A percentile compares a stretch with the other conserved stretches of the same genome.
phyloP scores from a whole-genome alignment of 2,797 vertebrate species.

The Poeciliopsis gracilis region DNA sequence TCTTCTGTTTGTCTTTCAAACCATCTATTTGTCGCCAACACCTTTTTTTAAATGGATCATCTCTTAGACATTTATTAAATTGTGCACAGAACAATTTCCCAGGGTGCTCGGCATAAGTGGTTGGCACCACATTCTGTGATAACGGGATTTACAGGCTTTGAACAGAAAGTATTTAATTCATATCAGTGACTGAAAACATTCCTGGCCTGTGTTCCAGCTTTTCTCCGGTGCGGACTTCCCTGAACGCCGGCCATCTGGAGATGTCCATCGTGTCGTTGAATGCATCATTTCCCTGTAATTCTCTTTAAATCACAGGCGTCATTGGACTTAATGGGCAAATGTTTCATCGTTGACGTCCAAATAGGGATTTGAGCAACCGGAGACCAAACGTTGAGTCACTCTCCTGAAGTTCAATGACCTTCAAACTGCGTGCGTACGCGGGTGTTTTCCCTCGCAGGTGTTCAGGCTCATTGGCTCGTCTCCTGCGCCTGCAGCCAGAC shows the following conservation, averaged over 20 bases:
- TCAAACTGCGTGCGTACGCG: slow-evolving; percentile 61
- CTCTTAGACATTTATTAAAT: slow-evolving; percentile 44
- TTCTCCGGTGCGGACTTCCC: slow-evolving; percentile 60
- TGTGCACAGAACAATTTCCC: slow-evolving; percentile 39
- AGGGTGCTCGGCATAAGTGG: slow-evolving; percentile 29
- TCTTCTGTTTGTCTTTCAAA: slow-evolving; percentile 29
- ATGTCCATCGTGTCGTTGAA: slow-evolving; percentile 70
- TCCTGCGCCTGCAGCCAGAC: slow-evolving; percentile 46
- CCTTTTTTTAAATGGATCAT: slow-evolving; percentile 26
- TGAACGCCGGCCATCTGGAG: slow-evolving; percentile 82
- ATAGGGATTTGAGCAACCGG: slow-evolving; percentile 76
- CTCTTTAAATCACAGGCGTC: slow-evolving; percentile 82
- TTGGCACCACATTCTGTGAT: slow-evolving; percentile 46
- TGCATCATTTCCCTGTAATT: slow-evolving; percentile 82
- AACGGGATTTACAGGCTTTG: slow-evolving; percentile 67
- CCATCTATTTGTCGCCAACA: slow-evolving; percentile 14
- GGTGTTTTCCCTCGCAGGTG: slow-evolving; percentile 67
- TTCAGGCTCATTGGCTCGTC: slow-evolving; percentile 62
- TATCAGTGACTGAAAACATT: slow-evolving; percentile 53
- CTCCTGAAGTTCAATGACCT: slow-evolving; percentile 81
- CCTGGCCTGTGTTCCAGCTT: slow-evolving; percentile 54
- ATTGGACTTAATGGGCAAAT: slow-evolving; percentile 82
- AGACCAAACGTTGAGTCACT: slow-evolving; percentile 77
- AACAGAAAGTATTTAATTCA: slow-evolving; percentile 61
- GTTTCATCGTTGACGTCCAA: slow-evolving; percentile 74